These are phyloP conservation scores for Greenwoodochromis staneri DNA, from an alignment of 2,113 vertebrate genomes.

Conservation along the genomic window DNA sequence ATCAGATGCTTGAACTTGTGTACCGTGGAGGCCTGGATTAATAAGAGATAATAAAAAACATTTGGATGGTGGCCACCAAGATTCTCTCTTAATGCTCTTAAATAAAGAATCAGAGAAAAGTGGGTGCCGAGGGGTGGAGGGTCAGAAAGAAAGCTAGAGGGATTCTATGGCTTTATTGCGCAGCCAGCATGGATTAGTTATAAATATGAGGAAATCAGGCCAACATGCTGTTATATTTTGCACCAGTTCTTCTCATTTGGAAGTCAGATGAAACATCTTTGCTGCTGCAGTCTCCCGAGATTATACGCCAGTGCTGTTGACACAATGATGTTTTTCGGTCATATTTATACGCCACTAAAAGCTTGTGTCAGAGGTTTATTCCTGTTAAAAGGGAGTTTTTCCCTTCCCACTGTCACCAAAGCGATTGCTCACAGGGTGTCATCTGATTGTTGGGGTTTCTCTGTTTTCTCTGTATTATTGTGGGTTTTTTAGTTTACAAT, in stretches of 20 bases:
- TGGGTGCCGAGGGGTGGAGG: not conserved
- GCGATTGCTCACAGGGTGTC: not conserved
- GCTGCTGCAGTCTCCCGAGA: not conserved
- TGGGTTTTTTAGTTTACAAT: not conserved
- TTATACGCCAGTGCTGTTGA: not conserved
- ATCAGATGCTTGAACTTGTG: conserved; percentile 43
- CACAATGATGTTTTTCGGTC: not conserved
- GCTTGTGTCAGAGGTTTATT: not conserved
- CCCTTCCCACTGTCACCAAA: not conserved
- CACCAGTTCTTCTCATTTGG: conserved; percentile 6
- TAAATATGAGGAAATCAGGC: conserved; percentile 3
- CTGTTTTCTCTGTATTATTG: not conserved
- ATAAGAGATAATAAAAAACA: conserved; percentile 57
- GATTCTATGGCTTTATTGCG: not conserved
- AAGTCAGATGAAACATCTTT: not conserved
- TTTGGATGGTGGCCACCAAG: conserved; percentile 29
- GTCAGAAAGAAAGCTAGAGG: not conserved
- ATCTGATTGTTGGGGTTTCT: not conserved
- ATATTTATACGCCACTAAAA: not conserved
- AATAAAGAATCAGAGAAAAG: conserved; percentile 8
- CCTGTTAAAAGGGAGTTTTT: not conserved
- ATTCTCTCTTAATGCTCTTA: conserved; percentile 3
- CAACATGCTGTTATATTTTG: not conserved
- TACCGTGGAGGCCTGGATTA: conserved; percentile 33
- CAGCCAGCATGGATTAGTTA: conserved; percentile 11